phyloP scores from a whole-genome alignment of 2,797 vertebrate species.

The Hoplostethus atlanticus region DNA sequence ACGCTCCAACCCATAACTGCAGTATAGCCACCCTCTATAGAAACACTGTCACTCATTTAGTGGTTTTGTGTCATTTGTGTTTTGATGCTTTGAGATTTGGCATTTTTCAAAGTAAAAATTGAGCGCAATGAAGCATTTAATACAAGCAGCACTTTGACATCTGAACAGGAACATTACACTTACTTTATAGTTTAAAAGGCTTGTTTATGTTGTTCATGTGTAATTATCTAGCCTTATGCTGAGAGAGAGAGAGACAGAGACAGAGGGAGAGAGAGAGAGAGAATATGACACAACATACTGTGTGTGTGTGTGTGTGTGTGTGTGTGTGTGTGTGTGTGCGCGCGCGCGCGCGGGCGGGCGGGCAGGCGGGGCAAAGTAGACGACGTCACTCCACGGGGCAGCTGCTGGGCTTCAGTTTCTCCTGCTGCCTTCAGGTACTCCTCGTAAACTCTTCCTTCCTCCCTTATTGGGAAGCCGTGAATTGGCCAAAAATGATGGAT shows the following conservation, averaged over 20 bases:
- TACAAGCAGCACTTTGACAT: no score
- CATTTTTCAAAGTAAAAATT: no score
- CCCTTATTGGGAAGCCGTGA: no score
- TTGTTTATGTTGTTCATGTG: constrained; percentile 8
- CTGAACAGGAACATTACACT: not conserved
- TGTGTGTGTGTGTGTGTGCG: constrained; percentile 10
- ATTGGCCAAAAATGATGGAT: constrained; percentile 13
- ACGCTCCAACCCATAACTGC: no score
- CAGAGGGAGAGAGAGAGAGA: no score
- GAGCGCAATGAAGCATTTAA: no score
- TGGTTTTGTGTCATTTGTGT: no score
- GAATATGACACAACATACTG: no score
- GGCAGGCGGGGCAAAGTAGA: constrained; percentile 60
- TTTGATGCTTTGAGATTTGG: no score
- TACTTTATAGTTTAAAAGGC: constrained; percentile 3
- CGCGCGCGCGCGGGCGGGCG: not conserved
- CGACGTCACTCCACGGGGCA: constrained; percentile 63
- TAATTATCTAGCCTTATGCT: not conserved
- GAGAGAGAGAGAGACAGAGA: not conserved
- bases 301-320: not conserved
- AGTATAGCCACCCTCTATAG: no score
- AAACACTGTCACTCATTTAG: no score
- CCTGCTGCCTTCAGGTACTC: constrained; percentile 58
- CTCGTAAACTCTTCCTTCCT: constrained; percentile 35
- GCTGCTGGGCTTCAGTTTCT: constrained; percentile 77